Base-by-base conservation (phyloP, 2,797 vertebrate genomes). In the Geotrypetes seraphini region DNA sequence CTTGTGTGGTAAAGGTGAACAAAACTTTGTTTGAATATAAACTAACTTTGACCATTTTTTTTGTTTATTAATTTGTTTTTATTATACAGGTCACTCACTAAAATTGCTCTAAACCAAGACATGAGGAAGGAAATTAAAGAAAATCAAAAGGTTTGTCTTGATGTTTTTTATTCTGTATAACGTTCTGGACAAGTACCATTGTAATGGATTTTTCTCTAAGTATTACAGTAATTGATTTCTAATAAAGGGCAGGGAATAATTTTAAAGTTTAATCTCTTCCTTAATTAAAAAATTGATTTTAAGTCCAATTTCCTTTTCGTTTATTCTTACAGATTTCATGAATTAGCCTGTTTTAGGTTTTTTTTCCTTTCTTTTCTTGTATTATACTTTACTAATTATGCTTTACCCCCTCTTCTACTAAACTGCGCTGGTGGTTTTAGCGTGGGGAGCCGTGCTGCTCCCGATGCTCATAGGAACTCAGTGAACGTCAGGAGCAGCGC, bases 101-200 rank as follows among this genome's bases (percentile, higher is more conserved):
- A 80, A 75, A 76, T 90, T 75, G 66, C 79, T 3, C 66, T 96
- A 80, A 90, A 87, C 63, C 86, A 84, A 47, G 82, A 87, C 69
- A 87, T 98, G 89, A 79, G 75, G 66, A 83, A 83, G 55, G 96
- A 97, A 86, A 97, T 97, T 77, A 84, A 90, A 63, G 79, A 88
- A 75, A 97, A 96, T 80, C 96, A 99, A 73, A 92, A 97, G 93
- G 96, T 98, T 72, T 28, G 78, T 17, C 35, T 44, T 39, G 34
- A 5, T 22, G 65, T 15, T 4, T 57, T 51, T 33, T 31, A 19
- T 27, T 24, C 17, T 3, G 5, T 5, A 15, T 39, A 43, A 12
- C 34, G 10, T 23, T 36, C 13, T 19, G 38, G 2, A 30, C 2
- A 0, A 4, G 19, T 52, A 8, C 1, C 16, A 10, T 14, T 27